Base-by-base conservation (phyloP, 2,113 vertebrate genomes). In the Varanus komodoensis region DNA sequence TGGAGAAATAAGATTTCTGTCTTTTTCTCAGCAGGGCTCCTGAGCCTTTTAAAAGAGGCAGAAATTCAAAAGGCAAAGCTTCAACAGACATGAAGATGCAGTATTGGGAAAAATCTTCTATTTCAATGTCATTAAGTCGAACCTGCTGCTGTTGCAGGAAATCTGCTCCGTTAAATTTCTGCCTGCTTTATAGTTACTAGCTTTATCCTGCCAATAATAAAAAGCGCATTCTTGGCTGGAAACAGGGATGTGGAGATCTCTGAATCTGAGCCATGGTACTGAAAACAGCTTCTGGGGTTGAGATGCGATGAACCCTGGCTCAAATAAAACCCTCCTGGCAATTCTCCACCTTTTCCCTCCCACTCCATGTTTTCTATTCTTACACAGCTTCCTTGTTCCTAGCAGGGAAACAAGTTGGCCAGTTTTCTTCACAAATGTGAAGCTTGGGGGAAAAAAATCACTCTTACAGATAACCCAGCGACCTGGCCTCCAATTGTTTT, bases 251-350 rank as follows among this genome's bases (percentile, higher is more conserved):
- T 68, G 44, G 61, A 80, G 29, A 87, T 67, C 61, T 73, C 64
- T 32, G 52, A 50, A n/a, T 52, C 4, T 89, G 34, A 79, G 61
- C 38, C 44, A 69, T 54, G 61, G 61, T 25, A 68, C 12, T 67
- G 64, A 85, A 89, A 71, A 79, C 27, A 32, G 61, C n/a, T 85
- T 85, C 29, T 80, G 61, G 44, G 71, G 19, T 61, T 69, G 75
- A 50, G 38, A 29, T 78, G 3, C 27, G 14, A 87, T 78, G 61
- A 87, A 67, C 77, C 32, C 44, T 80, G 11, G 87, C 75, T 68
- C 57, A 87, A 79, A 78, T 48, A 32, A 80, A 80, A 29, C 44
- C 61, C 57, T 52, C 61, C 44, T 80, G 86, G 77, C 50, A 57
- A 86, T 9, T 7, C 80, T 27, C 23, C 3, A 1, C 0, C 5